phyloP scores from a whole-genome alignment of 2,797 vertebrate species.

The Falco columbarius region DNA sequence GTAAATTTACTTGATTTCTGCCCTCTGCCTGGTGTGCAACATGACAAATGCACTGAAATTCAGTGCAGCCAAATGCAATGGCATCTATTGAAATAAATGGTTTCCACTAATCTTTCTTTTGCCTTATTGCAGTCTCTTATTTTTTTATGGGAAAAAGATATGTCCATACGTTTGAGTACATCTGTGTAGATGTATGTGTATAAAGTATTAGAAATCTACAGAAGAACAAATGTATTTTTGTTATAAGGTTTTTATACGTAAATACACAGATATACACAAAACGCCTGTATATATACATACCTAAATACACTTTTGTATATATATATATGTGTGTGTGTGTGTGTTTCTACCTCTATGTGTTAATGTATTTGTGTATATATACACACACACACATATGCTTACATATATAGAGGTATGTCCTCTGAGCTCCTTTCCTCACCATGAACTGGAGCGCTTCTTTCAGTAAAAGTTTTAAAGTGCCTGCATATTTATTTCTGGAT shows the following conservation, averaged over 20 bases:
- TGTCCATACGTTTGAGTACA: fast-evolving
- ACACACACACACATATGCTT: neutral
- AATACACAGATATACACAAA: neutral
- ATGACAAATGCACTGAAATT: neutral
- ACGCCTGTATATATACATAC: fast-evolving
- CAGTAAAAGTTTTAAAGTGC: neutral
- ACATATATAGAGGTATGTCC: fast-evolving
- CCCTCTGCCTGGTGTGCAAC: neutral
- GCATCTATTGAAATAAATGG: neutral
- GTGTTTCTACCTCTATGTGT: neutral
- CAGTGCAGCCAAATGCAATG: neutral
- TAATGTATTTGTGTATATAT: fast-evolving
- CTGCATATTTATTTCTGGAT: slow-evolving; percentile 36
- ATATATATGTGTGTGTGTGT: no score
- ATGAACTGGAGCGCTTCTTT: neutral
- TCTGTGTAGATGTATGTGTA: fast-evolving
- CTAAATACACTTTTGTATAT: neutral
- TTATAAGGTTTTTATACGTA: fast-evolving
- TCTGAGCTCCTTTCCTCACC: neutral
- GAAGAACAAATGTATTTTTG: neutral
- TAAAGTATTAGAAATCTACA: neutral
- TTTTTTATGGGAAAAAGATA: neutral
- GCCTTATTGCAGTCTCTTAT: no score
- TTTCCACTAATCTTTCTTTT: neutral
- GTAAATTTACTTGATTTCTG: neutral